A percentile compares a stretch with the other conserved stretches of the same genome.
phyloP scores from a whole-genome alignment of 2,797 vertebrate genomes.

The Gallirallus australis region DNA sequence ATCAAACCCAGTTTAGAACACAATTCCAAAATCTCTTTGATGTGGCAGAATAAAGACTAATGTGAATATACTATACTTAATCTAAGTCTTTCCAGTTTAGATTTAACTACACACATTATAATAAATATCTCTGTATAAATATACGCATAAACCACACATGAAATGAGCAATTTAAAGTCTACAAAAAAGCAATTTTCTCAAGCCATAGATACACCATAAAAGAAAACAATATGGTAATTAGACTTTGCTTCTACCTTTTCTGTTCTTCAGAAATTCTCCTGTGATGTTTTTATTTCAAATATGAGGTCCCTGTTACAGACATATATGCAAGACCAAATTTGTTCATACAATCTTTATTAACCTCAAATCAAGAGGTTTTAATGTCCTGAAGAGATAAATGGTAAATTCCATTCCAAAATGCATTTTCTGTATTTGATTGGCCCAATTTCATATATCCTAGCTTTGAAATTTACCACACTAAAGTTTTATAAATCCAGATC shows the following conservation, averaged over 20 bases:
- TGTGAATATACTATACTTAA: not conserved
- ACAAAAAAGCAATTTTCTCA: not conserved
- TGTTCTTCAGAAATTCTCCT: not conserved
- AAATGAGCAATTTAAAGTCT: not conserved
- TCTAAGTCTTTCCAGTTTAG: not conserved
- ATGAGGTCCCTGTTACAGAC: not conserved
- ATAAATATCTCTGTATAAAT: not conserved
- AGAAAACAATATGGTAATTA: not conserved
- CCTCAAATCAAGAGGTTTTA: not conserved
- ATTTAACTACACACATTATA: not conserved
- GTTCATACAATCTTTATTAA: not conserved
- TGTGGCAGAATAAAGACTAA: not conserved
- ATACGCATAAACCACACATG: not conserved
- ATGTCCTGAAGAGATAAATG: not conserved
- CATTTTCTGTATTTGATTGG: not conserved
- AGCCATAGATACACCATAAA: not conserved
- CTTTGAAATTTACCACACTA: not conserved
- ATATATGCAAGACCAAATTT: not conserved
- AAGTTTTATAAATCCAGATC: not conserved
- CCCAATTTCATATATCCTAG: not conserved
- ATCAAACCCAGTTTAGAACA: not conserved
- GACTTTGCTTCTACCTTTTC: not conserved
- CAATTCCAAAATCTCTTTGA: not conserved
- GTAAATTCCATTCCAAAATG: not conserved
- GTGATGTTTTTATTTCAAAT: not conserved